Evolutionary conservation across 1,140 invertebrate species (phyloP).

Genomic region (Pogonomyrmex barbatus): DNA sequence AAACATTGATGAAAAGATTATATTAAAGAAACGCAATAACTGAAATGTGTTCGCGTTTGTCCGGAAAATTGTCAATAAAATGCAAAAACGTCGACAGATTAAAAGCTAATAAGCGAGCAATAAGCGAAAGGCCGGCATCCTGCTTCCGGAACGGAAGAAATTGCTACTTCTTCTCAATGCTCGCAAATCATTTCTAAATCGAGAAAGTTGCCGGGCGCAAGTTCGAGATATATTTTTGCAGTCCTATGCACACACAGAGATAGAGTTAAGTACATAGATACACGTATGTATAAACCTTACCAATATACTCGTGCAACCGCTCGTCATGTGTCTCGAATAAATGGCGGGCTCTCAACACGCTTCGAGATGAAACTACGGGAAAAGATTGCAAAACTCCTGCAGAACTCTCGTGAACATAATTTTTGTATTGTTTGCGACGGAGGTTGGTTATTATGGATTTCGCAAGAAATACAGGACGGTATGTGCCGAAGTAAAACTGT

Average conservation of each 20-base stretch:
- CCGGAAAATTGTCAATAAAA: conserved; percentile 39
- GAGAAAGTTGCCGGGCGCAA: conserved; percentile 78
- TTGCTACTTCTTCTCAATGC: conserved; percentile 56
- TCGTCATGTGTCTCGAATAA: conserved; percentile 83
- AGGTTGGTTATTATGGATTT: conserved; percentile 81
- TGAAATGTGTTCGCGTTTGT: conserved; percentile 32
- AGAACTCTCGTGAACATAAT: conserved; percentile 85
- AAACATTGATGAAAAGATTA: conserved; percentile 63
- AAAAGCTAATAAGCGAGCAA: conserved; percentile 52
- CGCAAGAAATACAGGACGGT: conserved; percentile 75
- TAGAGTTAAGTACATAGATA: conserved; percentile 30
- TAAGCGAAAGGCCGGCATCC: background rate
- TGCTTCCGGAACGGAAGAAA: conserved; percentile 6
- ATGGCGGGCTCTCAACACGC: conserved; percentile 75
- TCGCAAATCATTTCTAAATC: conserved; percentile 82
- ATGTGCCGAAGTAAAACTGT: conserved; percentile 75
- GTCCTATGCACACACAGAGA: background rate
- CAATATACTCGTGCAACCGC: conserved; percentile 55
- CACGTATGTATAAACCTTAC: conserved; percentile 21
- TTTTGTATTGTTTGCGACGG: conserved; percentile 84
- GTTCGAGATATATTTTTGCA: conserved; percentile 70
- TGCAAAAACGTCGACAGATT: conserved; percentile 47
- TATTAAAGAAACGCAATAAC: conserved; percentile 17
- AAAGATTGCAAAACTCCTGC: conserved; percentile 83
- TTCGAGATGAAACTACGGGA: conserved; percentile 75